phyloP scores from a whole-genome alignment of 1,140 invertebrate species.

The Psix sp. region DNA sequence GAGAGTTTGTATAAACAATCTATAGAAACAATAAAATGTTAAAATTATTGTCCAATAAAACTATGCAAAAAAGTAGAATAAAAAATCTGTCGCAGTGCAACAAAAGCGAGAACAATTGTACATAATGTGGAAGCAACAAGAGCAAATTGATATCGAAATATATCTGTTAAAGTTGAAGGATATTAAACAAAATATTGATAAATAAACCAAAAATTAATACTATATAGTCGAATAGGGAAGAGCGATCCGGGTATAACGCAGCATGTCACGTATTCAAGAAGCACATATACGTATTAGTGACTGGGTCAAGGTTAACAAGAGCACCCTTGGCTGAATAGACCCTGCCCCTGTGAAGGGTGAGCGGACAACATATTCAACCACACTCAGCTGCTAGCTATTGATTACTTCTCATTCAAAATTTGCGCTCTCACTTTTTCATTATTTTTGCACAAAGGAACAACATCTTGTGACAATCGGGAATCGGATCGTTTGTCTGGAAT shows the following conservation, averaged over 20 bases:
- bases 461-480: slow-evolving; percentile 3
- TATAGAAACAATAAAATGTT: too few species aligned
- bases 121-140: too few species aligned
- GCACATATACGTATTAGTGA: slow-evolving; percentile 24
- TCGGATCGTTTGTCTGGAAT: neutral
- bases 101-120: too few species aligned
- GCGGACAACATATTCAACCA: slow-evolving; percentile 29
- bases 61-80: too few species aligned
- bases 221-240: too few species aligned
- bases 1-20: too few species aligned
- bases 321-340: slow-evolving; percentile 52
- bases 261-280: slow-evolving; percentile 14
- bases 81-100: too few species aligned
- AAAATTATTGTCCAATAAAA: too few species aligned
- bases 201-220: too few species aligned
- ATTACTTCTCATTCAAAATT: slow-evolving; percentile 47
- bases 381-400: slow-evolving; percentile 46
- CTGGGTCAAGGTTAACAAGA: slow-evolving; percentile 58
- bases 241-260: slow-evolving; percentile 18
- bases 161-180: too few species aligned
- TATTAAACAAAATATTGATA: too few species aligned
- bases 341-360: slow-evolving; percentile 17
- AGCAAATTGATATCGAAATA: too few species aligned
- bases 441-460: slow-evolving; percentile 16
- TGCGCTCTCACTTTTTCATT: slow-evolving; percentile 9